These are phyloP conservation scores for Amiota minor DNA, from an alignment of 2,888 invertebrate genomes.

Conservation along the genomic window DNA sequence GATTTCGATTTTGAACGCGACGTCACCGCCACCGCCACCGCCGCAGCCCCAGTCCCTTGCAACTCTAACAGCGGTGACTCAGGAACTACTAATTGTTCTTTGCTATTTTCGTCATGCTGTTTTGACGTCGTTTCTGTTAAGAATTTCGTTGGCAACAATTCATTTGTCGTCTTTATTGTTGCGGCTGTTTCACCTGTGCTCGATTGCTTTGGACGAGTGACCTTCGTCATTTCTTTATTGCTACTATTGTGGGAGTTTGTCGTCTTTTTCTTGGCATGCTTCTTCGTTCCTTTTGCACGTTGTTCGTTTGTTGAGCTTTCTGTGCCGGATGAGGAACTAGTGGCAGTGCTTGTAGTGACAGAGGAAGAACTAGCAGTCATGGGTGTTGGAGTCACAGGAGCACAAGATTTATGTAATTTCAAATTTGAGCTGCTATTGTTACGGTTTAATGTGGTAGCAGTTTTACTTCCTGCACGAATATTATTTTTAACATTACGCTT, in stretches of 20 bases:
- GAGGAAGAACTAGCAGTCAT: neutral
- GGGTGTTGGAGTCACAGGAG: slow-evolving; percentile 27
- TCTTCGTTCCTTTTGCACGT: slow-evolving; percentile 54
- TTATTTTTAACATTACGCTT: slow-evolving; percentile 65
- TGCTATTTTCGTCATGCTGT: slow-evolving; percentile 42
- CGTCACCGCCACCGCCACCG: slow-evolving; percentile 26
- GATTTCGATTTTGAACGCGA: slow-evolving; percentile 36
- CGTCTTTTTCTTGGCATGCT: slow-evolving; percentile 61
- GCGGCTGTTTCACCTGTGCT: slow-evolving; percentile 39
- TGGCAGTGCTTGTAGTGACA: slow-evolving; percentile 50
- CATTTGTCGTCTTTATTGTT: slow-evolving; percentile 46
- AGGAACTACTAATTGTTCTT: slow-evolving; percentile 41
- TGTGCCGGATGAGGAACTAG: slow-evolving; percentile 69
- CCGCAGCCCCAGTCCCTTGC: slow-evolving; percentile 29
- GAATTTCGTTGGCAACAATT: slow-evolving; percentile 57
- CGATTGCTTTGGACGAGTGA: slow-evolving; percentile 35
- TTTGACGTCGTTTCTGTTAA: slow-evolving; percentile 21
- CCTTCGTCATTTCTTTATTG: slow-evolving; percentile 34
- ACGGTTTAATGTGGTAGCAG: slow-evolving; percentile 67
- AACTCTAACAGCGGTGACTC: slow-evolving; percentile 40
- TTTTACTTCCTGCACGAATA: slow-evolving; percentile 62
- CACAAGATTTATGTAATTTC: slow-evolving; percentile 54
- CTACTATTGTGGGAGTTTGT: slow-evolving; percentile 43
- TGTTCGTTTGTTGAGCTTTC: slow-evolving; percentile 61
- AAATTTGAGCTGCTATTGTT: slow-evolving; percentile 58